Evolutionary conservation across 2,888 invertebrate genomes (phyloP).

Genomic region (Trissolcus brochymenae): DNA sequence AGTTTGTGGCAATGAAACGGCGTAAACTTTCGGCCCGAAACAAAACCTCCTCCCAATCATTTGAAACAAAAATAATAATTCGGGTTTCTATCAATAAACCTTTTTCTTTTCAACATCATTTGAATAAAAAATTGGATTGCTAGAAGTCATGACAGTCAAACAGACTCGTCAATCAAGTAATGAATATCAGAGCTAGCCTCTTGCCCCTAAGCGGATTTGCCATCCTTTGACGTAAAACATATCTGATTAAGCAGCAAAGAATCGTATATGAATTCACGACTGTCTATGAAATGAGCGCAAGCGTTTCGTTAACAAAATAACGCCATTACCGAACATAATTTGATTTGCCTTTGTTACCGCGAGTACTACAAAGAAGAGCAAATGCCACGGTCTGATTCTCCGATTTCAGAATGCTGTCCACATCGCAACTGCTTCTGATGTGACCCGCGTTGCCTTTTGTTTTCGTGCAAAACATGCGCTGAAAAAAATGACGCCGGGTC

Average conservation of each 20-base stretch:
- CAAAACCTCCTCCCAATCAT: no score
- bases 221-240: slow-evolving; percentile 48
- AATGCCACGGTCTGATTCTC: slow-evolving; percentile 45
- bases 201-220: slow-evolving; percentile 42
- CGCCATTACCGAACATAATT: slow-evolving; percentile 45
- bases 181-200: slow-evolving; percentile 43
- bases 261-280: slow-evolving; percentile 35
- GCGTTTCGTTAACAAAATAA: slow-evolving; percentile 47
- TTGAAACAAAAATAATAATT: no score
- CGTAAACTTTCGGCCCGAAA: background rate
- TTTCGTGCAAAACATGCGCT: slow-evolving; percentile 14
- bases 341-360: slow-evolving; percentile 42
- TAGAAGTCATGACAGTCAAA: background rate
- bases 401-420: slow-evolving; percentile 30
- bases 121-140: no score
- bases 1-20: slow-evolving; percentile 5
- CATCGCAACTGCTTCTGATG: slow-evolving; percentile 43
- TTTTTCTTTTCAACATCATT: no score
- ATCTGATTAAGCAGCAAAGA: slow-evolving; percentile 50
- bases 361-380: slow-evolving; percentile 41
- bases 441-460: slow-evolving; percentile 25
- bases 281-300: slow-evolving; percentile 34
- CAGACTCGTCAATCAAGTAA: slow-evolving; percentile 38
- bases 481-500: slow-evolving; percentile 20
- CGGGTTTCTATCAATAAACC: no score